Percentiles rank a stretch among this genome's conserved stretches.
phyloP scores from a whole-genome alignment of 2,113 vertebrate species.

The Heliornis fulica region DNA sequence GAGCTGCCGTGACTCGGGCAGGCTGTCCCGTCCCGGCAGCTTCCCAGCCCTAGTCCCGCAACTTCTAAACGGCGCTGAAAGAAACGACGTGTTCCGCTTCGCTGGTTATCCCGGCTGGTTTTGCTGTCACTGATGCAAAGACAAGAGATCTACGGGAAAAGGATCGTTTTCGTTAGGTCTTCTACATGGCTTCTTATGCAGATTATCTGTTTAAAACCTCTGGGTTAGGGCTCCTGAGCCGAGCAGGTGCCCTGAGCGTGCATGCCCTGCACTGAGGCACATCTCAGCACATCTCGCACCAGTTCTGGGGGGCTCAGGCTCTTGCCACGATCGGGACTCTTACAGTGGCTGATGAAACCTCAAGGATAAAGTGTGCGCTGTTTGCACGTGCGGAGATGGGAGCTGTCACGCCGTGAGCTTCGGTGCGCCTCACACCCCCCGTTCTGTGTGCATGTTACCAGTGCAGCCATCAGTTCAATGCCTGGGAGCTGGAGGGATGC shows the following conservation, averaged over 20 bases:
- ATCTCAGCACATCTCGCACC: fast-evolving
- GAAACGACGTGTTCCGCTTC: neutral
- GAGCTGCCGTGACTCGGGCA: neutral
- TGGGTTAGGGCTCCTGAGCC: neutral
- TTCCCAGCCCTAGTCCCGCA: neutral
- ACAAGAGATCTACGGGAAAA: neutral
- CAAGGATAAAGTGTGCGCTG: fast-evolving
- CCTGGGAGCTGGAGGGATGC: neutral
- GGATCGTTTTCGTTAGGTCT: neutral
- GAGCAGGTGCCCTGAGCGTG: neutral
- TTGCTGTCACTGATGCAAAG: neutral
- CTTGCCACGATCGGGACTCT: fast-evolving
- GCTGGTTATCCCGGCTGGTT: no score
- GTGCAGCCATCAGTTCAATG: no score
- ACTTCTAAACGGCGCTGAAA: neutral
- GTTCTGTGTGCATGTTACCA: no score
- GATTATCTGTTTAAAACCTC: neutral
- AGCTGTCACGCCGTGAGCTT: neutral
- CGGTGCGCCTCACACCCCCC: fast-evolving
- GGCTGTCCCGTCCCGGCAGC: neutral
- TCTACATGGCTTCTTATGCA: neutral
- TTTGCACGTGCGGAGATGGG: neutral
- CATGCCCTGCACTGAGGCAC: neutral
- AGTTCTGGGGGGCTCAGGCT: neutral
- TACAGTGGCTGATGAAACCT: neutral